A percentile compares a stretch with the other conserved stretches of the same genome.
phyloP scores from a whole-genome alignment of 2,113 vertebrate species.

The Campylorhamphus procurvoides region DNA sequence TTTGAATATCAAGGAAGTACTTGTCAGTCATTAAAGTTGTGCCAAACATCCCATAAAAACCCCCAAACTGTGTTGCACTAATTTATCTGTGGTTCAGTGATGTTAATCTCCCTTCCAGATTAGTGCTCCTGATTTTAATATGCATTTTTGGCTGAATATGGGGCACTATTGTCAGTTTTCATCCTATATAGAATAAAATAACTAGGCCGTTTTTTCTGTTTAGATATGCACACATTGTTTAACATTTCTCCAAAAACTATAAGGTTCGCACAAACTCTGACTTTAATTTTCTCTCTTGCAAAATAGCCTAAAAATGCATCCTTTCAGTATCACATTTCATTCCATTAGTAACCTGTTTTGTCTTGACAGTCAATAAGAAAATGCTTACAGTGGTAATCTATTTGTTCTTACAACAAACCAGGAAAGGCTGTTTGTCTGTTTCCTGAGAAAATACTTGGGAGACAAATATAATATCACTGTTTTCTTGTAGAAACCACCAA shows the following conservation, averaged over 20 bases:
- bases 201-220: not conserved
- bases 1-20: not conserved
- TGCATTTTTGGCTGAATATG: not conserved
- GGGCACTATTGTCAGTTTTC: not conserved
- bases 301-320: not conserved
- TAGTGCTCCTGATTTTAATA: not conserved
- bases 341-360: not conserved
- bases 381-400: not conserved
- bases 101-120: not conserved
- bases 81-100: not conserved
- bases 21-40: not conserved
- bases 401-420: not conserved
- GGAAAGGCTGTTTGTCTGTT: not conserved
- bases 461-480: not conserved
- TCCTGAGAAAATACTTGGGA: slow-evolving; percentile 22
- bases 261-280: not conserved
- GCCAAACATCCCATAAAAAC: not conserved
- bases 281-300: not conserved
- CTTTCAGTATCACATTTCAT: not conserved
- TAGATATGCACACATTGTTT: not conserved
- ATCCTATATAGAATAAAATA: not conserved
- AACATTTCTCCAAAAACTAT: not conserved
- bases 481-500: not conserved
- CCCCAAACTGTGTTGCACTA: not conserved
- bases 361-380: not conserved